Base-by-base conservation (phyloP, 2,888 invertebrate species). In the Coenonympha glycerion region DNA sequence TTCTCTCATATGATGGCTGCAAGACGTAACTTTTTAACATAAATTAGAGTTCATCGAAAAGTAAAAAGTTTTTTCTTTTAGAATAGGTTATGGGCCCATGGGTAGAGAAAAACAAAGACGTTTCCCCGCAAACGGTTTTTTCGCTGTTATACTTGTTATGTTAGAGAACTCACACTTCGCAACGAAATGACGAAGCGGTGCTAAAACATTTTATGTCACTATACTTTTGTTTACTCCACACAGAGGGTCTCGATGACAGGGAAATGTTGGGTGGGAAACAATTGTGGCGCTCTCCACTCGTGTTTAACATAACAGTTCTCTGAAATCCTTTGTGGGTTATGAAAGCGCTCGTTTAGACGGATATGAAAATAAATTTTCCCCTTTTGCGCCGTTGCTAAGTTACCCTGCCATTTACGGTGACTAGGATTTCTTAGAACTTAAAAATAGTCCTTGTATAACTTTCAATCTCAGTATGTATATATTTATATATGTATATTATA, bases 141-240 rank as follows among this genome's bases (percentile, higher is more conserved):
- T n/a, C n/a, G n/a, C n/a, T n/a, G n/a, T n/a, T n/a, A n/a, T n/a
- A n/a, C n/a, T n/a, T n/a, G n/a, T n/a, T n/a, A n/a, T n/a, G n/a
- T n/a, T n/a, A n/a, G n/a, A 33, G 3, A 34, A 31, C 15, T 26
- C 42, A 36, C 45, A 52, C 47, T 24, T 30, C 49, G 11, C 41
- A 45, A 30, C 47, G 41, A 47, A 55, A 55, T 52, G 49, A 55
- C 52, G 56, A 41, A 46, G 68, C 60, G 63, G 62, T 69, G 70
- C 79, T 78, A 82, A 81, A 80, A 80, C 76, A 74, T 80, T 82
- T 80, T 75, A 78, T 72, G 69, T 69, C 70, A 72, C 72, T 69
- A 22, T 16, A 71, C 73, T 77, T 73, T 76, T 80, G 76, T 80
- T 80, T 76, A 75, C 69, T 73, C 73, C 72, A 74, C 74, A 75